Evolutionary conservation across 2,797 vertebrate genomes (phyloP).

Genomic region (Hippopotamyrus pictus): DNA sequence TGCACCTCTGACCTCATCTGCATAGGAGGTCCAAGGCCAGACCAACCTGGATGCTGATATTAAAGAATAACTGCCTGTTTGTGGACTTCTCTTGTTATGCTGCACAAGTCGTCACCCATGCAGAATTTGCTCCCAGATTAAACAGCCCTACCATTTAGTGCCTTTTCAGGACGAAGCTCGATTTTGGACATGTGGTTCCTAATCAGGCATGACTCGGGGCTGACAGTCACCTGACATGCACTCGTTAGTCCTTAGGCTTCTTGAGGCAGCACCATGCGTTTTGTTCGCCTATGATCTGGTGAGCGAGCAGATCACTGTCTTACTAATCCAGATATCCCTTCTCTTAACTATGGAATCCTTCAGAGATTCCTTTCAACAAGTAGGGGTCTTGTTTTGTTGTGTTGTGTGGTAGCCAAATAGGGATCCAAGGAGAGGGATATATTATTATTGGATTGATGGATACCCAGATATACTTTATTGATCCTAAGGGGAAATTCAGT

Average conservation of each 20-base stretch:
- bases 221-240: not conserved
- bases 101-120: not conserved
- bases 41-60: not conserved
- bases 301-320: not conserved
- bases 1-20: slow-evolving; percentile 3
- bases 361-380: not conserved
- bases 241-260: not conserved
- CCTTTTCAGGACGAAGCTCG: not conserved
- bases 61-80: not conserved
- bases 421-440: not conserved
- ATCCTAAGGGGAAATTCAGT: not conserved
- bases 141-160: not conserved
- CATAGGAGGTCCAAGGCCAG: slow-evolving; percentile 1
- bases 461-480: not conserved
- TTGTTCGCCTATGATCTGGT: not conserved
- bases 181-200: not conserved
- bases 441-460: not conserved
- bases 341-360: not conserved
- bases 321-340: not conserved
- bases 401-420: not conserved
- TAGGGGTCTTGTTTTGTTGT: not conserved
- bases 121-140: not conserved
- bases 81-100: not conserved
- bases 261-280: not conserved
- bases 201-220: not conserved